Base-by-base conservation (phyloP, 2,113 vertebrate genomes). In the Mola mola region DNA sequence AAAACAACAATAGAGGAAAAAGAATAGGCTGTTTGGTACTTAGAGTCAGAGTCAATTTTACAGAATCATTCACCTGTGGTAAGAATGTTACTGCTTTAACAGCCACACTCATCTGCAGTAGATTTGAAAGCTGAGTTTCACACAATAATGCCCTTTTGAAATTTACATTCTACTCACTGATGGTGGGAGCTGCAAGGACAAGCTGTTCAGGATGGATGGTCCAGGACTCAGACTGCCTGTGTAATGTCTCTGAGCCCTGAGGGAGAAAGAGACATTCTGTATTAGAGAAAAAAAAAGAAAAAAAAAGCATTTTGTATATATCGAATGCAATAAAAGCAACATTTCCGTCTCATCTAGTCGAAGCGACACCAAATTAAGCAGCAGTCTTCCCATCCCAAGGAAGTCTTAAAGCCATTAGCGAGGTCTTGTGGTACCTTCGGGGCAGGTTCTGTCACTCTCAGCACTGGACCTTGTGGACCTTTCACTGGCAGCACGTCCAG, bases 401-500 rank as follows among this genome's bases (percentile, higher is more conserved):
- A 4, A n/a, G 13, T 17, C 4, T 26, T 31, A 11, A 16, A 20
- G 33, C 12, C 6, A 44, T 17, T 22, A 8, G 31, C 26, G 6
- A 59, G 17, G 11, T 17, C 19, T 21, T 24, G 1, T 3, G 6
- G 25, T 77, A 88, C 78, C 73, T 87, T 89, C 22, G 81, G 75
- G 55, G 84, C n/a, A 13, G 83, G 47, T 46, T 80, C 80, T 11
- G 88, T 43, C 20, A 63, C 69, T 69, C 75, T 89, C 34, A 92
- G 83, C 5, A 81, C 64, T 58, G 76, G 84, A 61, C 93, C 93
- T 34, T 96, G 95, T 57, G 97, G 97, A 67, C 96, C 97, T 84
- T 93, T 98, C 66, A 99, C 97, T 28, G 97, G 97, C 34, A 99
- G 91, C 63, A 97, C 93, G 20, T 98, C 97, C 88, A 98, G 85